Base-by-base conservation (phyloP, 2,888 invertebrate genomes). In the Portevinia maculata region DNA sequence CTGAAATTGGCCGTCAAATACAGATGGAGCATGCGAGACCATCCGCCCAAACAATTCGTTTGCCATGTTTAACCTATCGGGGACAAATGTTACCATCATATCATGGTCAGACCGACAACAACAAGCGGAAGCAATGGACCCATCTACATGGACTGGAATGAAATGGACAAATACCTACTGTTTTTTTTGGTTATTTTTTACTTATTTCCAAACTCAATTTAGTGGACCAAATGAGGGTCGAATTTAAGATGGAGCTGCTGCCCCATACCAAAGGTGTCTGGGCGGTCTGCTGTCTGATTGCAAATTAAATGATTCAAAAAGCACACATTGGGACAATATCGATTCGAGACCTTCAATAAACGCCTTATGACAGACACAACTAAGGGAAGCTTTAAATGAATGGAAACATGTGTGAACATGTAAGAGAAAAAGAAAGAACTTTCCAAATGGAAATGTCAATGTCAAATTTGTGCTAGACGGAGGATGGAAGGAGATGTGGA, bases 51-150 rank as follows among this genome's bases (percentile, higher is more conserved):
- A 32, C 1, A n/a, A 17, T 9, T 1, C 9, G 24, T 2, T 24
- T 24, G 24, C 24, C 24, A 65, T 53, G 48, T 79, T 73, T 59
- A 73, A 67, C 65, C 74, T 79, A 65, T 83, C 55, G 53, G 59
- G 65, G 48, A 65, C 76, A 76, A 78, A 81, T 81, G 79, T 81
- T 79, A 32, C 76, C 65, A 83, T 39, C 67, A 74, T 64, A 81
- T 81, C 71, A 76, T 83, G 70, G 78, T 67, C 55, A 55, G 78
- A 52, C 53, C 41, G 69, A 76, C 52, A 60, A 74, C 53, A 71
- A 32, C 62, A 64, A 55, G 32, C 59, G 65, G 57, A 70, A 81
- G 75, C 53, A 39, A 62, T 69, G 37, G 50, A 55, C 32, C 34
- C 37, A 24, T 17, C 11, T 24, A 44, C 37, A 13, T 21, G 7